phyloP scores from a whole-genome alignment of 2,113 vertebrate genomes.

The Scartelaos histophorus region DNA sequence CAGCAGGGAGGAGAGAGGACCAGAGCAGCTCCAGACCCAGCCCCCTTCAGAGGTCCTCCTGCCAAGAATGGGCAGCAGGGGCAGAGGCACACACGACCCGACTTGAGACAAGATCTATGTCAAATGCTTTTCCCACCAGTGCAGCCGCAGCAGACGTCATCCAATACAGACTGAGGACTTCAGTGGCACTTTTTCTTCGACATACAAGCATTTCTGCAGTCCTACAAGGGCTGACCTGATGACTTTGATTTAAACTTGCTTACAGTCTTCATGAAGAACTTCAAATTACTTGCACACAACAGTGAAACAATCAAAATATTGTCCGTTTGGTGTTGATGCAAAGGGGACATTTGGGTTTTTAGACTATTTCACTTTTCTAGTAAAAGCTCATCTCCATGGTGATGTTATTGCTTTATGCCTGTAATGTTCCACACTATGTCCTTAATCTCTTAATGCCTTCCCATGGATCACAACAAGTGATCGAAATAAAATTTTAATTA shows the following conservation, averaged over 20 bases:
- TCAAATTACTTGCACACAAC: too few species aligned
- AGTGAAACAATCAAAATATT: too few species aligned
- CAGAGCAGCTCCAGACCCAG: constrained; percentile 37
- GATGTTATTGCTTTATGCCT: too few species aligned
- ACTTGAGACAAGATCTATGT: constrained; percentile 33
- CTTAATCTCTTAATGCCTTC: too few species aligned
- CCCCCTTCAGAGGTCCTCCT: constrained; percentile 62
- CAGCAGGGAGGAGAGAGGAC: constrained; percentile 49
- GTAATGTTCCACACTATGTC: too few species aligned
- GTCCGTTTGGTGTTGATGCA: too few species aligned
- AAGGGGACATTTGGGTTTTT: too few species aligned
- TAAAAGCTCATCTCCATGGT: too few species aligned
- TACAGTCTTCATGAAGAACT: too few species aligned
- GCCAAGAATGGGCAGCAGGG: constrained; percentile 59
- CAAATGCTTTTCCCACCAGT: constrained; percentile 22
- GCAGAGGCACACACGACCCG: constrained; percentile 38
- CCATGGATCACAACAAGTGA: too few species aligned
- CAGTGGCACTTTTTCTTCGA: constrained; percentile 13
- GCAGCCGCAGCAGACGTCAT: constrained; percentile 48
- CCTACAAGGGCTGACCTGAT: background rate
- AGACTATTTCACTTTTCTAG: too few species aligned
- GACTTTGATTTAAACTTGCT: background rate
- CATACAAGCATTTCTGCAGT: background rate
- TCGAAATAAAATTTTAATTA: too few species aligned
- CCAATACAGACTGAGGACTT: constrained; percentile 55